Percentiles rank a stretch among this genome's conserved stretches.
phyloP scores from a whole-genome alignment of 2,113 vertebrate genomes.

The Cettia cetti region DNA sequence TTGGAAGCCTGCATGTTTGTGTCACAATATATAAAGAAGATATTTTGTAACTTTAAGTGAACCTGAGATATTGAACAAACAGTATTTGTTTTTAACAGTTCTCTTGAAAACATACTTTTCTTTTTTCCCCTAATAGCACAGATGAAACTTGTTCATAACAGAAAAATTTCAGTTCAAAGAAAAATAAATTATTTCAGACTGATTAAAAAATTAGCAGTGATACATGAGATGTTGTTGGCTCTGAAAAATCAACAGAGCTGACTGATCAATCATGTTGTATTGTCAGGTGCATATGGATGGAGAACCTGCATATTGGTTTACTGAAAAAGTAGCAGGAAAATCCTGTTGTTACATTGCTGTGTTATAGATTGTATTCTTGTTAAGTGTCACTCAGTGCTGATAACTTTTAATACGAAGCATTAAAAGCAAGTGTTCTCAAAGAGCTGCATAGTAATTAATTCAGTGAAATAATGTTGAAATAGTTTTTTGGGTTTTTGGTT shows the following conservation, averaged over 20 bases:
- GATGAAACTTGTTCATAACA: neutral
- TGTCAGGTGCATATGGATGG: neutral
- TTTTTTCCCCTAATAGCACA: neutral
- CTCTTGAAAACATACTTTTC: neutral
- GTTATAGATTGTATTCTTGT: neutral
- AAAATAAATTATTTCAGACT: neutral
- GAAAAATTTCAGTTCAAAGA: neutral
- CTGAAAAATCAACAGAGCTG: neutral
- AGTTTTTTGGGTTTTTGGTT: neutral
- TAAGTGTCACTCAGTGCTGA: neutral
- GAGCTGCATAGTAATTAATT: neutral
- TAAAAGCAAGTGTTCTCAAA: neutral
- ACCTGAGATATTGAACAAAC: neutral
- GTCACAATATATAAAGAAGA: neutral
- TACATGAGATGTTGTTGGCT: neutral
- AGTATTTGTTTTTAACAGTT: neutral
- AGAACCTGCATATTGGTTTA: neutral
- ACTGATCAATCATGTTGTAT: neutral
- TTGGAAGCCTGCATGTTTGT: neutral
- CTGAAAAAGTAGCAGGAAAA: neutral
- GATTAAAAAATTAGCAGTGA: neutral
- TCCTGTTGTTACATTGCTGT: neutral
- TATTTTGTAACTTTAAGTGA: neutral
- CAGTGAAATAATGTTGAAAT: neutral
- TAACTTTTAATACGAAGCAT: neutral